Evolutionary conservation across 1,140 invertebrate genomes (phyloP).

Genomic region (Cotesia glomerata): DNA sequence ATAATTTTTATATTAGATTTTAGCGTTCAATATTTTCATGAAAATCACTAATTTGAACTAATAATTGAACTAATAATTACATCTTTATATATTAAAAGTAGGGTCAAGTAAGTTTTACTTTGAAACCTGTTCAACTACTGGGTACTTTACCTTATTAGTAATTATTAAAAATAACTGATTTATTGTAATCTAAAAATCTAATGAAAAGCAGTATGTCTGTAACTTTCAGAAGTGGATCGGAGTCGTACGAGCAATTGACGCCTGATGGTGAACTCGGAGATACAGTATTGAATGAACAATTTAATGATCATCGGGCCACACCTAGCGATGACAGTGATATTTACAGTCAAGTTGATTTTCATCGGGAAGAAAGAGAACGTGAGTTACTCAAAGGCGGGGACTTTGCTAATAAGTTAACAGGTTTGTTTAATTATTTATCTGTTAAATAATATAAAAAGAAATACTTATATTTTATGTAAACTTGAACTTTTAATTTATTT

Average conservation of each 20-base stretch:
- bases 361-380: conserved; percentile 58
- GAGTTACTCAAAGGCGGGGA: conserved; percentile 55
- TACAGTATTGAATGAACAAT: conserved; percentile 62
- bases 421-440: conserved; percentile 32
- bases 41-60: no score
- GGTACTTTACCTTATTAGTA: no score
- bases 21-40: no score
- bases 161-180: background rate
- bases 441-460: background rate
- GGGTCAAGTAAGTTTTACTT: no score
- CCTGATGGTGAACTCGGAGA: conserved; percentile 65
- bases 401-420: conserved; percentile 56
- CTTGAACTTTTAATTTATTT: background rate
- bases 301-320: conserved; percentile 56
- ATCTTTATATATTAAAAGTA: no score
- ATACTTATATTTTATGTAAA: background rate
- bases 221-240: conserved; percentile 74
- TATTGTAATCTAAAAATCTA: conserved; percentile 51
- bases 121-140: no score
- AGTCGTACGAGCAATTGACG: conserved; percentile 83
- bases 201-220: conserved; percentile 64
- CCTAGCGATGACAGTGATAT: conserved; percentile 76
- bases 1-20: no score
- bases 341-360: conserved; percentile 69
- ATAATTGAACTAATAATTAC: no score